Base-by-base conservation (phyloP, 2,888 invertebrate species). In the Limnephilus marmoratus region DNA sequence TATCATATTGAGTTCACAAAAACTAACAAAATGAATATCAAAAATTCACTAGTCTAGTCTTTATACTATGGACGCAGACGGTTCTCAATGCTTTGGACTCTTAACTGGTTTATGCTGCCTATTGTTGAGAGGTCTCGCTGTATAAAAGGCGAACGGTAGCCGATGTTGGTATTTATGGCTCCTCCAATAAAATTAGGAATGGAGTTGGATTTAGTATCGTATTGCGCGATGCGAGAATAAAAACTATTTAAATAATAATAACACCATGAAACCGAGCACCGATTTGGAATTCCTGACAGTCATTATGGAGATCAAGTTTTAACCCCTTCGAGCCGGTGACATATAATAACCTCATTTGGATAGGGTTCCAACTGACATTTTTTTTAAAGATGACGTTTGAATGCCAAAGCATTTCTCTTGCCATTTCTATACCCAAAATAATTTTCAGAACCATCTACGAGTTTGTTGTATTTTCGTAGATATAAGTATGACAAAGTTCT, bases 151-250 rank as follows among this genome's bases (percentile, higher is more conserved):
- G 37, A 90, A 90, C 90, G 80, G 90, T 90, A 90, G 90, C 90
- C 31, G 31, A 31, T 41, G 29, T 29, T 37, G 90, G 82, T 90
- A 82, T 90, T 90, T 90, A 90, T 90, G 81, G 31, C 81, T 4
- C 90, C 81, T 81, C 49, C 90, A 80, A 90, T 90, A 90, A 90
- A 90, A 90, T 81, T 90, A 81, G 90, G 90, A 81, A 90, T 82
- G 81, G 45, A 80, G 29, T 81, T 29, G 29, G 81, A 81, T 90
- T 90, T 90, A 90, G 45, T 90, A 45, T 90, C 90, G 82, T 90
- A 80, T 90, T 90, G 81, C 90, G 34, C 13, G 53, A 34, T 12
- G 34, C 31, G 5, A 80, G 80, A 18, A 68, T n/a, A 31, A 31
- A 68, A 24, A 18, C 45, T 45, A 86, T 86, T 86, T 86, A 34